A percentile compares a stretch with the other conserved stretches of the same genome.
These are phyloP conservation scores for Choloepus hoffmanni DNA, from an alignment of 2,113 vertebrate genomes.

Conservation along the genomic window DNA sequence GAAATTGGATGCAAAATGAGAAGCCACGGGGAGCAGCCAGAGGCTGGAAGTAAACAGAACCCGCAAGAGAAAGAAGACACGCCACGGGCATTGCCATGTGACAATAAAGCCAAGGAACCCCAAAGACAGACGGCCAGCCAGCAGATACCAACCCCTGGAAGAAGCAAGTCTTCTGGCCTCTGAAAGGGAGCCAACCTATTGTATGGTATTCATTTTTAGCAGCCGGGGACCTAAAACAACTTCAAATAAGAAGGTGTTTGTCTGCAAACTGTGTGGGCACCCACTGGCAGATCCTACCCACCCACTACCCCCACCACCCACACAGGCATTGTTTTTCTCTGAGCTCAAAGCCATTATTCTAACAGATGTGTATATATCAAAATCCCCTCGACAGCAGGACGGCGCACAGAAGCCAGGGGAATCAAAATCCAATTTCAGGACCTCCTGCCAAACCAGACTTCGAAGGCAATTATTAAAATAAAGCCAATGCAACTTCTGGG, in stretches of 20 bases:
- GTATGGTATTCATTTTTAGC: no score
- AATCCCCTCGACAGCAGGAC: neutral
- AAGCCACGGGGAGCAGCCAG: no score
- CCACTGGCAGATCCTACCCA: neutral
- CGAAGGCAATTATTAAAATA: constrained; percentile 11
- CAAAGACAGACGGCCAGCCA: no score
- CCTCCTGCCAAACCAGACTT: neutral
- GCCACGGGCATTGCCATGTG: no score
- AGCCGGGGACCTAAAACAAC: no score
- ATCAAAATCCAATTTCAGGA: neutral
- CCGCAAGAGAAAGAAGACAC: no score
- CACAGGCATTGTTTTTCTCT: neutral
- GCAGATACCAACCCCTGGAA: no score
- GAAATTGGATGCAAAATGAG: no score
- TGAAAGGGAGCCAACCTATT: no score
- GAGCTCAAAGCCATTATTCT: neutral
- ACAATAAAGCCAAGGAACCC: no score
- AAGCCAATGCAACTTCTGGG: constrained; percentile 45
- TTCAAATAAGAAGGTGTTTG: neutral
- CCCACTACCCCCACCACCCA: neutral
- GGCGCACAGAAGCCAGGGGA: neutral
- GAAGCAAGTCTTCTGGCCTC: no score
- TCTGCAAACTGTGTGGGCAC: fast-evolving
- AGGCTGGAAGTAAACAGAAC: no score
- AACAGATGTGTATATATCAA: neutral